Base-by-base conservation (phyloP, 1,140 invertebrate genomes). In the Cherax destructor region DNA sequence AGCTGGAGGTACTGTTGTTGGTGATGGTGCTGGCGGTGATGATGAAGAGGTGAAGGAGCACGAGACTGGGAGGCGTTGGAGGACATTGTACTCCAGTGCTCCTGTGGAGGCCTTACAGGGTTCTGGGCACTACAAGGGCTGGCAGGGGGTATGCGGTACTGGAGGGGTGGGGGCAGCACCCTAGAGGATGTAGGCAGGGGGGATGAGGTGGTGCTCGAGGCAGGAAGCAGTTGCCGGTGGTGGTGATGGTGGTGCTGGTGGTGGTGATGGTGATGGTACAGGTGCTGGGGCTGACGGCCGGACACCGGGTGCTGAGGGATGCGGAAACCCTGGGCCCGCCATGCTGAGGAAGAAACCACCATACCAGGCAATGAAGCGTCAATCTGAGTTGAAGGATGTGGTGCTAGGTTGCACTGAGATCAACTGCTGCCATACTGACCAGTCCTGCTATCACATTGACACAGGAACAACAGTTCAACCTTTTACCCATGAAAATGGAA, bases 171-270 rank as follows among this genome's bases (percentile, higher is more conserved):
- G 83, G 89, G 81, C 81, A 91, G 89, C 83, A 91, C 89, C 89
- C 89, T 90, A 76, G 88, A 90, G 81, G 88, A 90, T 72, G 80
- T 77, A 56, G 83, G 83, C 74, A 86, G 47, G 89, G 89, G 83
- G 76, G 89, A 91, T 65, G 86, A 89, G 91, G 56, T 95, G 95
- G 93, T 77, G 86, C 95, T 95, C 93, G 95, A 95, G 21, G 95
- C 91, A 94, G 50, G 94, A 83, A 56, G 90, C 69, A 88, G 83
- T 59, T 80, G 91, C 81, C 92, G 92, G 85, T 93, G 92, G 88
- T 95, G 95, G 93, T 79, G 87, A 95, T 95, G 93, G 95, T 95
- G 24, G 95, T 92, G 92, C 74, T 92, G 91, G 86, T 93, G 93
- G 86, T 94, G 93, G 91, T 94, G 93, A 83, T 93, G 93, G 56